Conservation (phyloP, 2,113 vertebrate species). For the Pogonocichla stellata region DNA sequence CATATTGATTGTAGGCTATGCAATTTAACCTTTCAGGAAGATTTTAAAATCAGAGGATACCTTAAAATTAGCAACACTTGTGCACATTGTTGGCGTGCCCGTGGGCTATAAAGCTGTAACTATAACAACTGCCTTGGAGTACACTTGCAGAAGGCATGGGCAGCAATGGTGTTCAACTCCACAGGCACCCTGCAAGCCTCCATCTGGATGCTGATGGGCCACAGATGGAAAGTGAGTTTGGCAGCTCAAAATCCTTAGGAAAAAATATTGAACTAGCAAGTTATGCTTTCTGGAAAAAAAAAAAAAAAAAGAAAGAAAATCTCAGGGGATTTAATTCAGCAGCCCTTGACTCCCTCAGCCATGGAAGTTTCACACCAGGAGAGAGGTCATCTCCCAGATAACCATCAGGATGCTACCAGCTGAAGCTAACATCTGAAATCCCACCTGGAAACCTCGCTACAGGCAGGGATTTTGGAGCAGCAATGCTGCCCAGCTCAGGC, state of each 20-base stretch:
- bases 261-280: neutral
- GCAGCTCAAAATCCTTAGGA: neutral
- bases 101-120: neutral
- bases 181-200: neutral
- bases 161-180: neutral
- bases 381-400: neutral
- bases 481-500: neutral
- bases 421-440: neutral
- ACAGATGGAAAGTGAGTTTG: constrained; percentile 31
- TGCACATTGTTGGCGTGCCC: neutral
- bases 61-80: neutral
- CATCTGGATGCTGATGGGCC: constrained; percentile 20
- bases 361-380: neutral
- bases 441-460: neutral
- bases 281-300: neutral
- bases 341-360: neutral
- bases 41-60: neutral
- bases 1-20: neutral
- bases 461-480: neutral
- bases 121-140: constrained; percentile 4
- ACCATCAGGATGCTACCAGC: neutral
- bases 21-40: neutral
- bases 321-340: neutral
- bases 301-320: no score
- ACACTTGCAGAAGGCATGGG: neutral